Base-by-base conservation (phyloP, 2,888 invertebrate species). In the Villa cingulata region DNA sequence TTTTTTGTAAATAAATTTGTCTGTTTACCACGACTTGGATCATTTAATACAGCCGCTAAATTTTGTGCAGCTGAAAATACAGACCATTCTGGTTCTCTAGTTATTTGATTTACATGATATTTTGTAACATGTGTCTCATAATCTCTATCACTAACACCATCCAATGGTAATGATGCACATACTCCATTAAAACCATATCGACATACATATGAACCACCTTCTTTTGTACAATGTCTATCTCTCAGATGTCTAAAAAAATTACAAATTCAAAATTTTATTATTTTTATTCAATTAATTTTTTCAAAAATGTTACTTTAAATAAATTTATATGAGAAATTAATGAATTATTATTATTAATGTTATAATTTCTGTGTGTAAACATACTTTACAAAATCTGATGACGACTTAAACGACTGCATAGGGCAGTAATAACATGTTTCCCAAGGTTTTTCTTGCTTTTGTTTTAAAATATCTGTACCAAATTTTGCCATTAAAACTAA, bases 1-100 rank as follows among this genome's bases (percentile, higher is more conserved):
- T 92, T 92, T 67, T 90, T 91, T 0, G 94, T 94, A 62, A 98
- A 94, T 62, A 98, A 91, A 67, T 94, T 81, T 53, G 77, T 78
- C 66, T 88, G 86, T 69, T 92, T 96, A 55, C 92, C 86, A 62
- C 84, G 81, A 53, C 84, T 83, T 0, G 96, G 96, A 70, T 97
- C 95, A 71, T 95, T 96, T 52, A 97, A 75, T 55, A 92, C 92
- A 48, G 95, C 92, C 36, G 96, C 90, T 54, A 97, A 75, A 70
- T 95, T 96, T 70, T 95, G 95, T 45, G 88, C 81, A 45, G 94
- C 88, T 43, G 88, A 86, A 68, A 86, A 94, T 16, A 70, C 60
- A 50, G 72, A 57, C 74, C 74, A 63, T 60, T 81, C 75, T 49
- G 69, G 64, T 45, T 62, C 66, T 3, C 64, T 63, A 18, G 60